Evolutionary conservation across 2,113 vertebrate species (phyloP).

Genomic region (Hippocampus abdominalis): DNA sequence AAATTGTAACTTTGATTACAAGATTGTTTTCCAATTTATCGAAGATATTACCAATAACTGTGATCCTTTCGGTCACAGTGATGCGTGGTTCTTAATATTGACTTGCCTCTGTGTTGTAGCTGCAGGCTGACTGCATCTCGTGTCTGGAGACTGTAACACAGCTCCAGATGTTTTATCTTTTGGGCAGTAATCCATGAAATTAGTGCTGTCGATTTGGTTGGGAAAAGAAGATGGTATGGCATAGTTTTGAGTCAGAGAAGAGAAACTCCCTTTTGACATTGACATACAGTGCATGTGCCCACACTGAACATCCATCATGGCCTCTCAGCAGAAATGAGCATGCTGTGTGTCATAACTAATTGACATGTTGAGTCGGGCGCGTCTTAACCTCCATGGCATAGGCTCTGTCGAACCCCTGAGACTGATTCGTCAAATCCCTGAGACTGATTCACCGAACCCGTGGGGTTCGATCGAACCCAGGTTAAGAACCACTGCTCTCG

Average conservation of each 20-base stretch:
- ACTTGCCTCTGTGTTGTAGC: slow-evolving; percentile 16
- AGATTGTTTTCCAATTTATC: neutral
- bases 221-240: slow-evolving; percentile 8
- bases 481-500: no score
- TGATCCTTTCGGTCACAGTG: neutral
- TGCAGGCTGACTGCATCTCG: slow-evolving; percentile 6
- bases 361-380: no score
- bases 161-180: slow-evolving; percentile 4
- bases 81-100: slow-evolving; percentile 5
- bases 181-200: slow-evolving; percentile 40
- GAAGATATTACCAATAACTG: neutral
- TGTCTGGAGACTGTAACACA: slow-evolving; percentile 12
- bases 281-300: slow-evolving; percentile 1
- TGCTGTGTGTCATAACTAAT: neutral
- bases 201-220: slow-evolving; percentile 21
- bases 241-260: slow-evolving; percentile 9
- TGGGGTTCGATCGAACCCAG: no score
- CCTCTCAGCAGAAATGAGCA: slow-evolving; percentile 8
- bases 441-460: no score
- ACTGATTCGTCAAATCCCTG: no score
- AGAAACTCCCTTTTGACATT: slow-evolving; percentile 15
- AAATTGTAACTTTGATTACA: neutral
- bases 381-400: no score
- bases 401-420: no score
- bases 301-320: slow-evolving; percentile 7